Evolutionary conservation across 2,888 invertebrate species (phyloP).

Genomic region (Sarcophaga caerulescens): DNA sequence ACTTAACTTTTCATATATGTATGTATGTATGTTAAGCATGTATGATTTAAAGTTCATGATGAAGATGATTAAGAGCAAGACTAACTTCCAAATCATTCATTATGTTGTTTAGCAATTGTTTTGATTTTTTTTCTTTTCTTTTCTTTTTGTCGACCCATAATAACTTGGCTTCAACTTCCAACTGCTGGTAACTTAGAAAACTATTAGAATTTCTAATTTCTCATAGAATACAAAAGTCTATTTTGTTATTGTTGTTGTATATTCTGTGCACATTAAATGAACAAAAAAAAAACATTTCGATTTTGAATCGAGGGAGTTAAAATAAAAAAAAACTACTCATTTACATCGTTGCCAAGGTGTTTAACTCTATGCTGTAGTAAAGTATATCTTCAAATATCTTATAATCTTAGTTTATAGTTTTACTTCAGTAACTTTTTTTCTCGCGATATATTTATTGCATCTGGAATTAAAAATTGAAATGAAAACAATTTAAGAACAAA

Average conservation of each 20-base stretch:
- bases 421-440: no score
- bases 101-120: constrained; percentile 31
- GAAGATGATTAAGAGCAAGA: constrained; percentile 55
- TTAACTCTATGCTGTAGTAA: no score
- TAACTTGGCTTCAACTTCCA: constrained; percentile 16
- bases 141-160: constrained; percentile 20
- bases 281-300: constrained; percentile 6
- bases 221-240: constrained; percentile 23
- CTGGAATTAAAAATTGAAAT: no score
- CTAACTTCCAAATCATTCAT: constrained; percentile 43
- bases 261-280: not conserved
- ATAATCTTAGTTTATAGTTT: no score
- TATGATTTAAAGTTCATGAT: constrained; percentile 54
- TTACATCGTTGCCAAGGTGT: no score
- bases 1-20: constrained; percentile 6
- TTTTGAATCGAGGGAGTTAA: constrained; percentile 11
- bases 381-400: no score
- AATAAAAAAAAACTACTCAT: no score
- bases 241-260: not conserved
- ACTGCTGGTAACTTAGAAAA: constrained; percentile 50
- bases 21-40: constrained; percentile 30
- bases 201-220: constrained; percentile 68
- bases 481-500: no score
- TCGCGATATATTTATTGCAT: no score
- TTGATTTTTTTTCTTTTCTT: not conserved